Conservation (phyloP, 2,888 invertebrate genomes). For the Idaea biselata region DNA sequence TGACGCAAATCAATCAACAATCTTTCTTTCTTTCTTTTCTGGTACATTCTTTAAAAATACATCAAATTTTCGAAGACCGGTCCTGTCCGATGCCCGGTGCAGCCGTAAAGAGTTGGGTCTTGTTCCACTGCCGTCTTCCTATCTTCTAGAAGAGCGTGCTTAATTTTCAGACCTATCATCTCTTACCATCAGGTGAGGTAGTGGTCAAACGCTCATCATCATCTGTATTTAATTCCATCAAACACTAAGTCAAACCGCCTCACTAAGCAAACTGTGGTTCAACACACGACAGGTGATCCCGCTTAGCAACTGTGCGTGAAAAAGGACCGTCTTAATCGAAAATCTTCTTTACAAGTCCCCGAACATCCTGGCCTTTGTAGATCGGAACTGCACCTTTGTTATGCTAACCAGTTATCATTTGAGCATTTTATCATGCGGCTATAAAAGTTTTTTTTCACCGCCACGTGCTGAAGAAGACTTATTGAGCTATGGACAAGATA, state of each 20-base stretch:
- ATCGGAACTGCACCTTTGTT: conserved; percentile 59
- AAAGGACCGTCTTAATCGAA: conserved; percentile 41
- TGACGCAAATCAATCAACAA: too few species aligned
- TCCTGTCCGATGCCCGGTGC: too few species aligned
- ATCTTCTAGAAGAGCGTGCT: too few species aligned
- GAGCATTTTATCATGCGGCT: conserved; percentile 53
- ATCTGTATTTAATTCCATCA: too few species aligned
- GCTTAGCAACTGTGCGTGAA: conserved; percentile 54
- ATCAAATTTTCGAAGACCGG: too few species aligned
- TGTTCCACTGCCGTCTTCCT: too few species aligned
- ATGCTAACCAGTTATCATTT: conserved; percentile 75
- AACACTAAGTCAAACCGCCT: background rate
- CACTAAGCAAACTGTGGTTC: background rate
- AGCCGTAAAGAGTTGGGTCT: too few species aligned
- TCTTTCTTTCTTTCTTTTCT: too few species aligned
- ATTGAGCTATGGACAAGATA: conserved; percentile 60
- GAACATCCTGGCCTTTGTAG: conserved; percentile 67
- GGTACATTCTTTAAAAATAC: too few species aligned
- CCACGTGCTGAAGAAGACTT: conserved; percentile 53
- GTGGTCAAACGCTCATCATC: too few species aligned
- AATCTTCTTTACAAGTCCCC: conserved; percentile 42
- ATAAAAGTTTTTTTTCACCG: conserved; percentile 59
- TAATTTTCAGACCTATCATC: too few species aligned
- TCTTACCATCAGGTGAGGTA: too few species aligned
- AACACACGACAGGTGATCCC: conserved; percentile 53